Conservation (phyloP, 2,888 invertebrate species). For the Chalcis sispes region DNA sequence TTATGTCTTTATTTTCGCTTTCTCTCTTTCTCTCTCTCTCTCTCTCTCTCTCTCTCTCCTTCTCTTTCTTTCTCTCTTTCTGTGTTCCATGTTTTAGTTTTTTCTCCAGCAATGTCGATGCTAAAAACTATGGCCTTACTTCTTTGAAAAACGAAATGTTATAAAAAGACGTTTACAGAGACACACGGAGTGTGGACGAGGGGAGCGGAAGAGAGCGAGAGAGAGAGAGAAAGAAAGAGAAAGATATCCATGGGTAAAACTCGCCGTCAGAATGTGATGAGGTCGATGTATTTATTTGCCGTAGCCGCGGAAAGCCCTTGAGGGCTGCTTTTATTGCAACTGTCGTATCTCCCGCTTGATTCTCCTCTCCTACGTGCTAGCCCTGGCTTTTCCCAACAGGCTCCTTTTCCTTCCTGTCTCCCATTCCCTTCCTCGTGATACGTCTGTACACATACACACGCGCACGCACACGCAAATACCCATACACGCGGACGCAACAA, state of each 20-base stretch:
- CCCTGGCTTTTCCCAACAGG: conserved; percentile 24
- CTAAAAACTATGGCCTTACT: too few relatives aligned
- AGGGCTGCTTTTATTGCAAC: conserved; percentile 66
- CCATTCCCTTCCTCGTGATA: not conserved
- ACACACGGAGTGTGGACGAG: too few relatives aligned
- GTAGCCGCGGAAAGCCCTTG: conserved; percentile 60
- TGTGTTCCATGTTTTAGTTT: too few relatives aligned
- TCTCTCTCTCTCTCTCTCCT: too few relatives aligned
- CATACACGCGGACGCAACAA: too few relatives aligned
- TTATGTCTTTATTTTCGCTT: too few relatives aligned
- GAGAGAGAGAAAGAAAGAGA: conserved; percentile 47
- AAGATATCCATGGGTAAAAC: conserved; percentile 18
- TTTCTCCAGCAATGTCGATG: too few relatives aligned
- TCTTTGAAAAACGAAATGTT: too few relatives aligned
- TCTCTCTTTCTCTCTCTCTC: too few relatives aligned
- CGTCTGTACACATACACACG: not conserved
- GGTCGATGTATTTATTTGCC: conserved; percentile 65
- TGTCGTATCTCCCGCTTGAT: conserved; percentile 61
- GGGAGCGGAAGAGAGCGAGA: not conserved
- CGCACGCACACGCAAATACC: too few relatives aligned
- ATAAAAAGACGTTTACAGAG: too few relatives aligned
- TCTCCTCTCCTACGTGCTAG: conserved; percentile 47
- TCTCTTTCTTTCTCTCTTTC: too few relatives aligned
- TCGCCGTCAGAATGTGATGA: conserved; percentile 60
- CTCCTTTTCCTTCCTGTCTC: not conserved